Evolutionary conservation across 2,113 vertebrate species (phyloP), one percentile per base, ranked within the genome.

Genomic region (Orthonyx spaldingii): DNA sequence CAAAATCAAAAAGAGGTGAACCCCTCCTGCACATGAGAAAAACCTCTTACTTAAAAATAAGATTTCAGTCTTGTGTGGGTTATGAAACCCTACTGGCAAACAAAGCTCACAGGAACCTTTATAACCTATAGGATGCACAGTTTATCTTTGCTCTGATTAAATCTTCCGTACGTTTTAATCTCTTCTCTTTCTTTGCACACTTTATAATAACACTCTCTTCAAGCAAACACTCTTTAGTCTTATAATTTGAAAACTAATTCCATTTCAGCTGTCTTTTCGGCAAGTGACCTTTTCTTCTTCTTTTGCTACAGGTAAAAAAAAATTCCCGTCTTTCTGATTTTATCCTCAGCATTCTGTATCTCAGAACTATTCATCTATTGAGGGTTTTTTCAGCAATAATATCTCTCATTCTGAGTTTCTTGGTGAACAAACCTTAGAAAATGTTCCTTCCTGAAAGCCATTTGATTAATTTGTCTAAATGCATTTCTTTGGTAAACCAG

Each of bases 211-310:
- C 81, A 85, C 84, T 94, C 91, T 97, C 82, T 97, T 95, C 94
- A 91, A 97, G 96, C 90, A 97, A 95, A 90, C 15, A 52, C 85
- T 96, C 93, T 95, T 97, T 98, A 97, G 97, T 98, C 97, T 98
- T 96, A 94, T 96, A 92, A 98, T 98, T 97, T 97, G 91, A 97
- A 98, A 98, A 96, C 89, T 97, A 97, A 97, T 97, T 97, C 76
- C 35, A 92, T 96, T 97, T 96, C 91, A 87, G 81, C 84, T 96
- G 88, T 94, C 95, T 95, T 97, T 97, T 92, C 13, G 69, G 90
- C 93, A 95, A 94, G 89, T 70, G 89, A 97, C 97, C 97, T 97
- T 97, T 98, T 96, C 97, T 92, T 96, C 87, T 90, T 94, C 74
- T 88, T 95, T 90, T 89, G 91, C 94, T 96, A 78, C 80, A 96